Percentiles rank a stretch among this genome's conserved stretches.
These are phyloP conservation scores for Ophiodon elongatus DNA, from an alignment of 2,113 vertebrate genomes.

Conservation along the genomic window DNA sequence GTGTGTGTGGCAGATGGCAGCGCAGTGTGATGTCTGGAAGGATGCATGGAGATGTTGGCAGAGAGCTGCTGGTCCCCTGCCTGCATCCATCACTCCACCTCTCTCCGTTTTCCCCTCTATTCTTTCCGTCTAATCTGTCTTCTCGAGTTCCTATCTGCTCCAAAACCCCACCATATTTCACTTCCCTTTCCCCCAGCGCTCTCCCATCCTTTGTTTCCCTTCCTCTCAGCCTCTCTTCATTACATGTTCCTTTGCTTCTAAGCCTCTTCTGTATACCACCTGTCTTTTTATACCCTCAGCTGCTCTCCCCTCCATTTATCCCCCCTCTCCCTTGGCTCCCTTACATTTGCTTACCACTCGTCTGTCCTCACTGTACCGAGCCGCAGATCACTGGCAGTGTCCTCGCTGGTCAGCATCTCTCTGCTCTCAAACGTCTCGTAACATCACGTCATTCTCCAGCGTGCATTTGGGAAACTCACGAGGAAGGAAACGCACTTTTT, in stretches of 20 bases:
- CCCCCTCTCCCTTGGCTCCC: slow-evolving; percentile 37
- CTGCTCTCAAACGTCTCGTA: slow-evolving; percentile 48
- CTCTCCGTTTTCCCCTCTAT: slow-evolving; percentile 55
- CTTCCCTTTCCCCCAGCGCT: slow-evolving; percentile 24
- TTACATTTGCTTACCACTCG: background rate
- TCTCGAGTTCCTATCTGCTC: slow-evolving; percentile 53
- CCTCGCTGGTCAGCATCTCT: slow-evolving; percentile 62
- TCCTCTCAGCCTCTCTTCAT: slow-evolving; percentile 42
- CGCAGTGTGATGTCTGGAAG: slow-evolving; percentile 82
- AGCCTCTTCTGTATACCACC: slow-evolving; percentile 51
- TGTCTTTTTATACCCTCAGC: slow-evolving; percentile 55
- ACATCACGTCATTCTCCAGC: slow-evolving; percentile 48
- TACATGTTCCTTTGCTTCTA: slow-evolving; percentile 51
- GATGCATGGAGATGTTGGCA: slow-evolving; percentile 82
- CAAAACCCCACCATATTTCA: slow-evolving; percentile 49
- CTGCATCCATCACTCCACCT: slow-evolving; percentile 79
- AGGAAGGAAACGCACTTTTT: slow-evolving; percentile 52
- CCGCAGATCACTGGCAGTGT: slow-evolving; percentile 52
- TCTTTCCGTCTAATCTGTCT: slow-evolving; percentile 63
- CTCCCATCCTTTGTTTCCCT: slow-evolving; percentile 41
- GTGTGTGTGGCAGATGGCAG: slow-evolving; percentile 76
- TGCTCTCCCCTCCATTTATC: slow-evolving; percentile 43
- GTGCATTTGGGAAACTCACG: slow-evolving; percentile 36
- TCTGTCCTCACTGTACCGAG: slow-evolving; percentile 6
- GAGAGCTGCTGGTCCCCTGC: slow-evolving; percentile 78